Evolutionary conservation across 2,888 invertebrate genomes (phyloP).

Genomic region (Macrophya alboannulata): DNA sequence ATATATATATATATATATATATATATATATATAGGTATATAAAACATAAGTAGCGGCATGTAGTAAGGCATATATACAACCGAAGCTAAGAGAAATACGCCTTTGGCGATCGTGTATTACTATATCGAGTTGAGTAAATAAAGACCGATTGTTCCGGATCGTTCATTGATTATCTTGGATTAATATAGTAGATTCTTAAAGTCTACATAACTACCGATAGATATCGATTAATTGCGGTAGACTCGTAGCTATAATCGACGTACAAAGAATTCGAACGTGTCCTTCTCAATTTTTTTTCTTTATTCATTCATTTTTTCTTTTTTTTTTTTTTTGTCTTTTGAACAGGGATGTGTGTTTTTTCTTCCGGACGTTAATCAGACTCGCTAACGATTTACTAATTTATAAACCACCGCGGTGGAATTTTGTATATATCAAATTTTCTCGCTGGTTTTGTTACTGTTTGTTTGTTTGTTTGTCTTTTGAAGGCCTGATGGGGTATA

Average conservation of each 20-base stretch:
- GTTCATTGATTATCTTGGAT: not conserved
- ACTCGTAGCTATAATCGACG: too few relatives aligned
- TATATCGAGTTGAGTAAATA: slow-evolving; percentile 17
- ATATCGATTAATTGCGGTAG: not conserved
- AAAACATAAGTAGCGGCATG: too few relatives aligned
- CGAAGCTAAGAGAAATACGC: too few relatives aligned
- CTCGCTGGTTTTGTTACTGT: too few relatives aligned
- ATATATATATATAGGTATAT: not conserved
- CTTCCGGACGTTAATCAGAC: too few relatives aligned
- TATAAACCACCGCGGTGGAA: not conserved
- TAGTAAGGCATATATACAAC: too few relatives aligned
- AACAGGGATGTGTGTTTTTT: too few relatives aligned
- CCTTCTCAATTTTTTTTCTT: too few relatives aligned
- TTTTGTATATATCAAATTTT: not conserved
- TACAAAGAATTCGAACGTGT: not conserved
- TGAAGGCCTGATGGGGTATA: too few relatives aligned
- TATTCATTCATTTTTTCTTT: not conserved
- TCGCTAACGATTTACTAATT: too few relatives aligned
- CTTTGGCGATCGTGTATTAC: not conserved
- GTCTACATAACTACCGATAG: slow-evolving; percentile 1
- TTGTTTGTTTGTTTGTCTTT: not conserved
- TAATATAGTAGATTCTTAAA: not conserved
- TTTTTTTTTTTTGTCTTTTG: too few relatives aligned
- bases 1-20: too few relatives aligned
- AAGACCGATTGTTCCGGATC: slow-evolving; percentile 34